Evolutionary conservation across 2,888 invertebrate genomes (phyloP).

Genomic region (Zaprionus bogoriensis): DNA sequence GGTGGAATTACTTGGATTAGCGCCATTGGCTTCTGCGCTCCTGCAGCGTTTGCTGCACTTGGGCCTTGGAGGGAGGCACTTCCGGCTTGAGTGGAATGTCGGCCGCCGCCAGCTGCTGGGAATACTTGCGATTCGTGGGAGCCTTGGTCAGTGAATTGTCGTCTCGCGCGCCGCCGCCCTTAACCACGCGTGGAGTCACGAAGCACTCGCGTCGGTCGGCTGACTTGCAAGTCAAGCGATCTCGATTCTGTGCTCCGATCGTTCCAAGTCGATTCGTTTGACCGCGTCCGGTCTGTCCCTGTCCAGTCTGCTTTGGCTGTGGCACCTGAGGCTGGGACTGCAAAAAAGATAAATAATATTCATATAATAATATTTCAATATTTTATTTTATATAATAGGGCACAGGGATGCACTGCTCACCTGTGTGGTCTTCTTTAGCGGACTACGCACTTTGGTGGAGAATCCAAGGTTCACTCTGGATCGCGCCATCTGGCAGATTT

Average conservation of each 20-base stretch:
- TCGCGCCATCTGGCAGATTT: background rate
- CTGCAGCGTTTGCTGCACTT: slow-evolving; percentile 15
- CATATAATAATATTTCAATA: background rate
- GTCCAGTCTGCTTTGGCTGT: background rate
- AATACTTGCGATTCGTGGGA: background rate
- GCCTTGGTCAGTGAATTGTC: background rate
- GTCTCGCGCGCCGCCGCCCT: background rate
- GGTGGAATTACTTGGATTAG: slow-evolving; percentile 14
- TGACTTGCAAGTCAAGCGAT: too few species aligned
- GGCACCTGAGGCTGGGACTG: background rate
- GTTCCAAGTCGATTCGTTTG: background rate
- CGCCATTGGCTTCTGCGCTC: slow-evolving; percentile 36
- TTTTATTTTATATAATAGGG: background rate
- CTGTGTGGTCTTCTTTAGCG: background rate
- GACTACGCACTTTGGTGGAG: background rate
- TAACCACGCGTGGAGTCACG: background rate
- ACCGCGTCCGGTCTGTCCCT: background rate
- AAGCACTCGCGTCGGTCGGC: background rate
- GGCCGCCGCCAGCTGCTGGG: background rate
- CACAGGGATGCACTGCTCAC: background rate
- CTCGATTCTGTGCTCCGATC: too few species aligned
- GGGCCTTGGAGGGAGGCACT: slow-evolving; percentile 15
- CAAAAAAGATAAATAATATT: too few species aligned
- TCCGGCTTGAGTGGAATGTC: background rate
- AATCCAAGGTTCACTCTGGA: background rate